Evolutionary conservation across 2,888 invertebrate species (phyloP), one percentile per base, ranked within the genome.

Genomic region (Spisula subtruncata): DNA sequence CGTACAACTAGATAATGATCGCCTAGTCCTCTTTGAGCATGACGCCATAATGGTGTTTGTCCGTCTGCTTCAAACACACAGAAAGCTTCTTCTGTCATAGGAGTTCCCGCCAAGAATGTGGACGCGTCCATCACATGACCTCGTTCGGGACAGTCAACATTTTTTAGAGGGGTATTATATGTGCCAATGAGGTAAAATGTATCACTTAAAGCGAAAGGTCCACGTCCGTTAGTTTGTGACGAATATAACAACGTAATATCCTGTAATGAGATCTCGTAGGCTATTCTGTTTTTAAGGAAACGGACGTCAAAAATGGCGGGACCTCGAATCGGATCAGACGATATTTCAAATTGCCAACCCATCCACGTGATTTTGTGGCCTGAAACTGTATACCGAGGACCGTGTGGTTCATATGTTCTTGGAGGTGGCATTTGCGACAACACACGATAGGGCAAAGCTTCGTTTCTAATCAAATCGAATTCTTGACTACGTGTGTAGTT

Each of bases 31-130:
- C 81, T 86, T n/a, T 84, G 56, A n/a, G 85, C 85, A 46, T 93
- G 93, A 10, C 94, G 85, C 90, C 93, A 92, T 18, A 94, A 81
- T 12, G 95, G 92, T 10, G 90, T 81, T 41, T 92, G 91, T 46
- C 87, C 89, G 80, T 92, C 90, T 46, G 88, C 89, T 89, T 95
- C 95, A 83, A 94, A 95, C 56, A 95, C 85, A 88, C 95, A 95
- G 18, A 89, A 83, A 10, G 90, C 82, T 20, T 88, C 87, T 16
- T 84, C 41, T 54, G 83, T 81, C 18, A 56, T 80, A 4, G 35
- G 82, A 29, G 51, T 46, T 10, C 88, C 56, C 29, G 85, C 83
- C 14, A 85, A 90, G 41, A 81, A 85, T 20, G 20, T 29, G 20
- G 89, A 81, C 10, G 92, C 85, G n/a, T 93, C 88, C 16, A 94